Base-by-base conservation (phyloP, 2,888 invertebrate species). In the Lycocerus yunnanus region DNA sequence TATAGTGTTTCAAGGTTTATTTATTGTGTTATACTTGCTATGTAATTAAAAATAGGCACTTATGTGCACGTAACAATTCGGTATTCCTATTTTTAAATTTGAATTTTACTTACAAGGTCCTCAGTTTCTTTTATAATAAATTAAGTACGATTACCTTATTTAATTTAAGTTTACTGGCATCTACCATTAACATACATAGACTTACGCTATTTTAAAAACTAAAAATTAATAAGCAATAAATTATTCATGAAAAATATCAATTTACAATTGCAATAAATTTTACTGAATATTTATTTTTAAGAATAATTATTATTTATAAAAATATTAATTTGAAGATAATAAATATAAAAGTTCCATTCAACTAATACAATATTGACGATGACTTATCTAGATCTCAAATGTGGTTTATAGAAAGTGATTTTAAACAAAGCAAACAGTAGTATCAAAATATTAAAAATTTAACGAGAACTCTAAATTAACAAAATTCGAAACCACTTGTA, bases 1-100 rank as follows among this genome's bases (percentile, higher is more conserved):
- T 66, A 21, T 67, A 58, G 16, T 20, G 15, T 61, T 66, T 67
- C 71, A 71, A 71, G 71, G 71, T 10, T 43, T 43, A 43, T n/a
- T 61, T 69, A 59, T 27, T 15, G 43, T 61, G 27, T 60, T 68
- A 27, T n/a, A 10, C 13, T 15, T 24, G 11, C 10, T 11, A 5
- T 20, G 20, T 13, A 68, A 60, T 68, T 43, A 67, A 43, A 67
- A 16, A 67, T 58, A 13, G 6, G 15, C 15, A 67, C 43, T 15
- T 67, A 43, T 67, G 18, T 61, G 15, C 61, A 61, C 61, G 61
- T 61, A 61, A 61, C 61, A 15, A 15, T 60, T 15, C 60, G 16
- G 61, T 15, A 18, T 61, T 61, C 13, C 9, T 18, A 61, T 61
- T 61, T 61, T 15, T 9, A 18, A 3, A 61, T 18, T 61, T 61